These are phyloP conservation scores for Myripristis murdjan DNA, from an alignment of 2,797 vertebrate species.

Conservation along the genomic window DNA sequence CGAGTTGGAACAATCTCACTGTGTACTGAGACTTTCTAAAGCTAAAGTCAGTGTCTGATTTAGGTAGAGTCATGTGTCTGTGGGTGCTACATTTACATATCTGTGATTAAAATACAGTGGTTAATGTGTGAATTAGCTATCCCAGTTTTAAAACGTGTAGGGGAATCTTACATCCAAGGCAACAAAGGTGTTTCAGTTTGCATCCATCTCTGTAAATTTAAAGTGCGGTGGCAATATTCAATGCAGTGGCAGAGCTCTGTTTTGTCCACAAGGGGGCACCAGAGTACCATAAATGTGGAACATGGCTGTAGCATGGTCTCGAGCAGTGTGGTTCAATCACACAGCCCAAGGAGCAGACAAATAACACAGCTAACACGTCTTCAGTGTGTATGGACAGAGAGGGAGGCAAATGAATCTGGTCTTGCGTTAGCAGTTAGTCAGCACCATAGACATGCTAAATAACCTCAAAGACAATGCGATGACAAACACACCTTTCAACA, in stretches of 20 bases:
- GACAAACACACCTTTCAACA: constrained; percentile 16
- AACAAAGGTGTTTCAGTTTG: constrained; percentile 46
- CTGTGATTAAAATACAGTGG: not conserved
- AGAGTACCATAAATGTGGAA: constrained; percentile 25
- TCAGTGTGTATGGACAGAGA: constrained; percentile 60
- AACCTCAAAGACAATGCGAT: constrained; percentile 3
- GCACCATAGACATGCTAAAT: constrained; percentile 41
- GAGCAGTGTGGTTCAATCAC: no score
- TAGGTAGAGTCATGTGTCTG: not conserved
- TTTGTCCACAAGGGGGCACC: constrained; percentile 65
- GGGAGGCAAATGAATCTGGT: constrained; percentile 48
- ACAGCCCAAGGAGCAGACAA: no score
- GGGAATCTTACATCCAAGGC: constrained; percentile 37
- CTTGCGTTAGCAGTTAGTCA: constrained; percentile 18
- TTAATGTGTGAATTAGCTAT: not conserved
- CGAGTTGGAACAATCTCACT: constrained; percentile 58
- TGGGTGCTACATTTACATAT: not conserved
- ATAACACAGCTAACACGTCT: no score
- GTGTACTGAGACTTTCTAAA: not conserved
- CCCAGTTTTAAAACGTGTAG: constrained; percentile 7
- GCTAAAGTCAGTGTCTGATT: not conserved
- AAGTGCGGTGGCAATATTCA: constrained; percentile 1
- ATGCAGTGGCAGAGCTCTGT: no score
- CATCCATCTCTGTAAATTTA: constrained; percentile 48
- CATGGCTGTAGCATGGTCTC: not conserved